Evolutionary conservation across 2,113 vertebrate genomes (phyloP).

Genomic region (Apus apus): DNA sequence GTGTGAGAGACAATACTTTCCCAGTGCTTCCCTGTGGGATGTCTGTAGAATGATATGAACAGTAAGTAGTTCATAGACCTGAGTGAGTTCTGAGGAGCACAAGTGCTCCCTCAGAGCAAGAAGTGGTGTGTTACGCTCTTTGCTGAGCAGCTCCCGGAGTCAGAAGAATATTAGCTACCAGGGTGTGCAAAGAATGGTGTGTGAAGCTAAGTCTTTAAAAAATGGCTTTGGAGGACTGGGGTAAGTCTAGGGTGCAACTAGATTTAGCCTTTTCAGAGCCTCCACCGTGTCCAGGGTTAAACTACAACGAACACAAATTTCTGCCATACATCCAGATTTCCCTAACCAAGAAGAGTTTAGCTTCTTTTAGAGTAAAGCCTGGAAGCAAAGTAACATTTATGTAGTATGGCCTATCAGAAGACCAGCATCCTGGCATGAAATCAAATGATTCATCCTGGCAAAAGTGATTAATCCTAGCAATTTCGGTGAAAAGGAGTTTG

Average conservation of each 20-base stretch:
- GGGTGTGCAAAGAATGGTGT: not conserved
- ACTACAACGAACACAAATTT: not conserved
- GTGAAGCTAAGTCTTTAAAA: not conserved
- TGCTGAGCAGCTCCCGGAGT: not conserved
- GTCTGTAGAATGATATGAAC: not conserved
- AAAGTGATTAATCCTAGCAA: not conserved
- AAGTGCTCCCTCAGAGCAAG: not conserved
- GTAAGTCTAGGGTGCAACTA: not conserved
- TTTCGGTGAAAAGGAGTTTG: not conserved
- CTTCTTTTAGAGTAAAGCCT: not conserved
- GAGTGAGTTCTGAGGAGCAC: not conserved
- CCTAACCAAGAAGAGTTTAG: not conserved
- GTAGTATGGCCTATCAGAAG: not conserved
- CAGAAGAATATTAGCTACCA: not conserved
- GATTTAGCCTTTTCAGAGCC: not conserved
- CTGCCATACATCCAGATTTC: not conserved
- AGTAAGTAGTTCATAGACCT: not conserved
- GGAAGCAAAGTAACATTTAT: not conserved
- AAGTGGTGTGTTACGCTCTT: rapidly evolving
- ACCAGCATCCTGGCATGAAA: not conserved
- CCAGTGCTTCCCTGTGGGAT: not conserved
- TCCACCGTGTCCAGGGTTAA: not conserved
- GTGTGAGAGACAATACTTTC: not conserved
- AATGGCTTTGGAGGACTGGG: not conserved
- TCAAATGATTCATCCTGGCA: not conserved